Evolutionary conservation across 2,113 vertebrate genomes (phyloP).

Genomic region (Bos javanicus): DNA sequence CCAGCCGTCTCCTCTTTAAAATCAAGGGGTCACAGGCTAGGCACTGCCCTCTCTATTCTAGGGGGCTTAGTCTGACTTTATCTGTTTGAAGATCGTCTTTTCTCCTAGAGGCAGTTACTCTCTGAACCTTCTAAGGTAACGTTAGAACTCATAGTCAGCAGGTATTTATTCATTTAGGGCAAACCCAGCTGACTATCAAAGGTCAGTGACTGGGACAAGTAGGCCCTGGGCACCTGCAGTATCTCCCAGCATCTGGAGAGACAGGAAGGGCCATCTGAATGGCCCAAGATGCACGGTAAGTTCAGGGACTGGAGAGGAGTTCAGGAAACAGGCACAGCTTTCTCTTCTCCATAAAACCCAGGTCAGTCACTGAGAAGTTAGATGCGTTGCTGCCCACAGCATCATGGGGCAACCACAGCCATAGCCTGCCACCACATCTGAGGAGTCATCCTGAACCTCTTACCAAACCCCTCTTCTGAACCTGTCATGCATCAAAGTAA

Average conservation of each 20-base stretch:
- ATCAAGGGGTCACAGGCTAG: background rate
- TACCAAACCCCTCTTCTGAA: background rate
- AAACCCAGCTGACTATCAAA: background rate
- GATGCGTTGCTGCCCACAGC: background rate
- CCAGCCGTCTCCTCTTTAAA: background rate
- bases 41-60: background rate
- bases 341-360: background rate
- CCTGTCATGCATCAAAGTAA: background rate
- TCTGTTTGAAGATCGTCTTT: background rate
- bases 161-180: background rate
- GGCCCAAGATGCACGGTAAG: background rate
- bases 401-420: background rate
- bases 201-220: background rate
- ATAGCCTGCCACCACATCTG: background rate
- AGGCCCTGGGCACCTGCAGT: background rate
- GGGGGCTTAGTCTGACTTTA: background rate
- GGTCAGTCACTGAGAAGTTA: background rate
- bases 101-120: background rate
- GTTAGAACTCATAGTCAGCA: background rate
- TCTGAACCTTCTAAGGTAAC: background rate
- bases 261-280: background rate
- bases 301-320: background rate
- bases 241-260: background rate
- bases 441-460: background rate
- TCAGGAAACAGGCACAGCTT: background rate